Evolutionary conservation across 2,888 invertebrate species (phyloP).

Genomic region (Xestoiulus laeticollis): DNA sequence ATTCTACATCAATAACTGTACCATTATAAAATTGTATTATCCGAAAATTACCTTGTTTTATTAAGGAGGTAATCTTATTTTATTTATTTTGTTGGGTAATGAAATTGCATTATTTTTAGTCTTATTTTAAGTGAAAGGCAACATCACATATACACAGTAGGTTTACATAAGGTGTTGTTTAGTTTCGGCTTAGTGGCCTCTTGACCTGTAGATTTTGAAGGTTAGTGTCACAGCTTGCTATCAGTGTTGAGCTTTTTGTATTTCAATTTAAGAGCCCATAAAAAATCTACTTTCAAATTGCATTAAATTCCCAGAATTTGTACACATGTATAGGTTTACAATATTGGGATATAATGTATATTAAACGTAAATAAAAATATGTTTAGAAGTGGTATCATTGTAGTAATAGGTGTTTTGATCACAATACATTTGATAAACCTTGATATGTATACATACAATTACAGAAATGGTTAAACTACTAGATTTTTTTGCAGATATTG

Average conservation of each 20-base stretch:
- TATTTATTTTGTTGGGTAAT: too few species aligned
- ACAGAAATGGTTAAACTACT: background rate
- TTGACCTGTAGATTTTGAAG: background rate
- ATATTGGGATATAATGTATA: too few species aligned
- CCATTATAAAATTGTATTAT: too few species aligned
- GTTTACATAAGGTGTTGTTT: background rate
- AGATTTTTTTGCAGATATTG: background rate
- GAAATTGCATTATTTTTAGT: background rate
- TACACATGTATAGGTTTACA: too few species aligned
- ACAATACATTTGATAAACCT: background rate
- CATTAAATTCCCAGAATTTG: background rate
- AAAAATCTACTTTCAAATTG: background rate
- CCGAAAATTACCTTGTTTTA: too few species aligned
- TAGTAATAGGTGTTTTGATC: background rate
- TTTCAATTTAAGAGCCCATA: background rate
- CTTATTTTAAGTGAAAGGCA: background rate
- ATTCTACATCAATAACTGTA: too few species aligned
- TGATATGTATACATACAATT: background rate
- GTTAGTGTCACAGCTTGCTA: conserved; percentile 28
- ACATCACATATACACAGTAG: background rate
- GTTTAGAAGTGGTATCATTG: too few species aligned
- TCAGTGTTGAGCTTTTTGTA: background rate
- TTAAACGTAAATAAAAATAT: too few species aligned
- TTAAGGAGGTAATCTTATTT: too few species aligned
- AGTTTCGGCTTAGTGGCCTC: background rate